Base-by-base conservation (phyloP, 2,113 vertebrate species). In the Ptychochromis oligacanthus region DNA sequence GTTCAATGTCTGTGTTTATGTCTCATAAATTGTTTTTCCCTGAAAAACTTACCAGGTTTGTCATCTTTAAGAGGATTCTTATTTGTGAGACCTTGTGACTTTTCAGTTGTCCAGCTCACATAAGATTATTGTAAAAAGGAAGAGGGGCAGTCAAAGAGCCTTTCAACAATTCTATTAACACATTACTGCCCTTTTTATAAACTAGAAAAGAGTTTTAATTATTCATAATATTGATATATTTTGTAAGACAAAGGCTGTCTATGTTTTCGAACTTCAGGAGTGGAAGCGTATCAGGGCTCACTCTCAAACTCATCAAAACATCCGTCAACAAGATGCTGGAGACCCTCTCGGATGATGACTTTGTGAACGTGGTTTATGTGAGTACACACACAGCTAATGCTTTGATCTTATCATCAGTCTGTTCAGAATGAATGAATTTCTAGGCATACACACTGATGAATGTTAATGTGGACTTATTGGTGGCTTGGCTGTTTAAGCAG, bases 291-390 rank as follows among this genome's bases (percentile, higher is more conserved):
- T 99, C 97, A 13, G 98, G 98, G 3, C 85, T 98, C 90, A 99
- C 98, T 0, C 83, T 99, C 84, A 99, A 97, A 90, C 94, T 99
- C 82, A 99, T 99, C 90, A 96, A 96, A 43, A 97, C 95, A 0
- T 99, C 98, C 0, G 98, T 99, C 85, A 97, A 93, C 20, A 96
- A 97, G 89, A 99, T 99, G 97, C 88, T 99, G 89, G 97, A 99
- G 93, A 99, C 98, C 0, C 96, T 99, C 61, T 97, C 98, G 1
- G 98, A 99, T 0, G 97, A 99, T 5, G 98, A 99, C 93, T 99
- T 96, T 57, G 98, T 99, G 87, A 99, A 99, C 76, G 97, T 99
- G 58, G 96, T 97, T 89, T 98, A 96, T 77, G 98, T 99, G 91
- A 98, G 98, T 97, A 94, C 82, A 55, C 20, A 43, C n/a, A 26